Evolutionary conservation across 2,113 vertebrate species (phyloP).

Genomic region (Bos javanicus): DNA sequence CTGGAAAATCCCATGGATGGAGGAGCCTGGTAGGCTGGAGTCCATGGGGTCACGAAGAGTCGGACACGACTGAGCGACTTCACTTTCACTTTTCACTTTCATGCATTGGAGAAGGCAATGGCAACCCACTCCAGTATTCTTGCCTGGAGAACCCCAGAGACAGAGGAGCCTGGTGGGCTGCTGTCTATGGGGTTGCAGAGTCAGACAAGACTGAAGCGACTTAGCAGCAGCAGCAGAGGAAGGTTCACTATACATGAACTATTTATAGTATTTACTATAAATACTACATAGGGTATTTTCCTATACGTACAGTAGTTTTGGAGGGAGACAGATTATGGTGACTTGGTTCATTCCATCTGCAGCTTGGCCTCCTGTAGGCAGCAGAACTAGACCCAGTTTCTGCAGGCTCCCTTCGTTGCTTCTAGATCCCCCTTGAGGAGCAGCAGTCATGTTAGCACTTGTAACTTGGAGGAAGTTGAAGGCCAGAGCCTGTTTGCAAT

Average conservation of each 20-base stretch:
- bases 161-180: too few relatives aligned
- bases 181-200: too few relatives aligned
- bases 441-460: not conserved
- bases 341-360: not conserved
- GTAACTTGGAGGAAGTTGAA: too few relatives aligned
- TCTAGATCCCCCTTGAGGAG: not conserved
- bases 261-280: not conserved
- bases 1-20: too few relatives aligned
- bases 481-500: not conserved
- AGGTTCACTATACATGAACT: not conserved
- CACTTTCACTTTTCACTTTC: too few relatives aligned
- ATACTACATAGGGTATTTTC: not conserved
- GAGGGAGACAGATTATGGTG: not conserved
- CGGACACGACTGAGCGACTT: fast-evolving
- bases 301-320: not conserved
- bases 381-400: too few relatives aligned
- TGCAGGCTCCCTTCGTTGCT: not conserved
- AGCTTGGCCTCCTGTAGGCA: not conserved
- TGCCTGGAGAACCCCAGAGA: too few relatives aligned
- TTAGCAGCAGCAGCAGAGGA: not conserved
- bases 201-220: fast-evolving
- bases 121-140: too few relatives aligned
- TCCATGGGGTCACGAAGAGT: too few relatives aligned
- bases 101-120: too few relatives aligned
- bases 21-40: too few relatives aligned